Evolutionary conservation across 2,797 vertebrate species (phyloP), one percentile per base, ranked within the genome.

Genomic region (Mallotus villosus): DNA sequence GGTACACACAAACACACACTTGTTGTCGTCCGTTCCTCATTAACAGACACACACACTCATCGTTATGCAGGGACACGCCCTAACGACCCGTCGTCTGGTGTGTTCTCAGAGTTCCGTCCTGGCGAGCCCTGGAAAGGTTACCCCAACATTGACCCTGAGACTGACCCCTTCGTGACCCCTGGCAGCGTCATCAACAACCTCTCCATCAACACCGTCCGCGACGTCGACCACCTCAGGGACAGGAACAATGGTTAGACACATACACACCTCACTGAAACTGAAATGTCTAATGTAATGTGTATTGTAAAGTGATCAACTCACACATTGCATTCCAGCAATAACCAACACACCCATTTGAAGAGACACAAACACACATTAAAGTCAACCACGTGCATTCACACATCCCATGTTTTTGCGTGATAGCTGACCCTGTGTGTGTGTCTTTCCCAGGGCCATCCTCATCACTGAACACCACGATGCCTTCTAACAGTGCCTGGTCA

Each of bases 401-500:
- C 1, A 11, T 4, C 17, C 49, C 19, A 19, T 16, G 19, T 51
- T 27, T 34, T 12, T 32, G 21, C 19, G n/a, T 19, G 3, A 37
- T 17, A 9, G 11, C 3, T 63, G 6, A 24, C 19, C 22, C 46
- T 46, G 19, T 24, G 63, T 27, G 70, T 57, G 2, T 32, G 49
- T 51, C 27, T 41, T 2, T 66, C 32, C 0, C 68, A 99, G 98
- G 98, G 96, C 96, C 96, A 95, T 97, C 97, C 95, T 98, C 98
- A 97, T 99, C 98, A 96, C 93, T 98, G 93, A 99, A 98, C 97
- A 99, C 98, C 97, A 94, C 96, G 95, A 98, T 99, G 98, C 98
- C 98, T 99, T 99, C 97, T 94, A 98, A 96, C 95, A 99, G 98
- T 99, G 98, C 98, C 98, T 99, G 98, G 98, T 97, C 98, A 96